A percentile compares a stretch with the other conserved stretches of the same genome.
phyloP scores from a whole-genome alignment of 2,888 invertebrate species.

The Spilosoma lubricipeda region DNA sequence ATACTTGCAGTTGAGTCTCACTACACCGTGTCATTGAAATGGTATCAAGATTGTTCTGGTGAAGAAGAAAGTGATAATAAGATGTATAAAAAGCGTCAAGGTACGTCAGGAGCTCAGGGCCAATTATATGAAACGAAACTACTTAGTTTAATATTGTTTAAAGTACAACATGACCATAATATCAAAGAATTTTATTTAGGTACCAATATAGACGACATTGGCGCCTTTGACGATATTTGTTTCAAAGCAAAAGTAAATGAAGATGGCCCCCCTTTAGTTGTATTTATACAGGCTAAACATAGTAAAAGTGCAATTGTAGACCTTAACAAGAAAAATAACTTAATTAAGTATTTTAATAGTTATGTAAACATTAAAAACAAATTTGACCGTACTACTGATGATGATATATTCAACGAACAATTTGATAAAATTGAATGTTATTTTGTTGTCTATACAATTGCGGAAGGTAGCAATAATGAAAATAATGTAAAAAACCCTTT shows the following conservation, averaged over 20 bases:
- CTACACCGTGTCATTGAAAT: neutral
- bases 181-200: conserved; percentile 36
- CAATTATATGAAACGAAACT: conserved; percentile 46
- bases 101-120: conserved; percentile 37
- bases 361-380: conserved; percentile 29
- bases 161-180: conserved; percentile 22
- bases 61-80: neutral
- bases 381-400: conserved; percentile 16
- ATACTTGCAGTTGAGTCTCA: neutral
- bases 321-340: conserved; percentile 21
- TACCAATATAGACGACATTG: conserved; percentile 35
- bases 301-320: conserved; percentile 22
- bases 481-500: neutral
- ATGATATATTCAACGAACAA: conserved; percentile 20
- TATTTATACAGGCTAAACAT: conserved; percentile 43
- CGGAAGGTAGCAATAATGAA: neutral
- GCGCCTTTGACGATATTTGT: conserved; percentile 44
- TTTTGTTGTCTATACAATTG: conserved; percentile 25
- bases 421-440: conserved; percentile 29
- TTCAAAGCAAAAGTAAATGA: conserved; percentile 12
- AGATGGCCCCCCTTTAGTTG: neutral
- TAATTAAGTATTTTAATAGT: conserved; percentile 34
- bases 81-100: conserved; percentile 29
- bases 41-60: neutral
- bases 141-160: conserved; percentile 35